These are phyloP conservation scores for Nomada fucata DNA, from an alignment of 2,888 invertebrate species.

Conservation along the genomic window DNA sequence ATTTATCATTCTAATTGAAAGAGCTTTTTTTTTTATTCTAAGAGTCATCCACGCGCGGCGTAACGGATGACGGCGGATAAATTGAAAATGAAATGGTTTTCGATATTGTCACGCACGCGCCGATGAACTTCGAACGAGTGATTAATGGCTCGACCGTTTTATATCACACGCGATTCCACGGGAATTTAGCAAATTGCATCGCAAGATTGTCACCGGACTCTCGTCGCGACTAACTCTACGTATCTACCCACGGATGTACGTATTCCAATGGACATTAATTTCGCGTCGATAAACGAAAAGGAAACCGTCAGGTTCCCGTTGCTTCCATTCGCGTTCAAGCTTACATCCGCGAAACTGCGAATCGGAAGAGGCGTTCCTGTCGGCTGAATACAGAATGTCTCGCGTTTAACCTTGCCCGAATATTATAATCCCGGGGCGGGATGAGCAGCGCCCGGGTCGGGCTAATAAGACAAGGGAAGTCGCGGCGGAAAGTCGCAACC, in stretches of 20 bases:
- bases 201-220: constrained; percentile 4
- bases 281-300: background rate
- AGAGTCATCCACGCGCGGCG: constrained; percentile 9
- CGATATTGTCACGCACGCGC: constrained; percentile 40
- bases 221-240: background rate
- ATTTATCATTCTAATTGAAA: constrained; percentile 35
- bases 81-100: constrained; percentile 53
- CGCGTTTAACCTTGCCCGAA: constrained; percentile 20
- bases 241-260: background rate
- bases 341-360: background rate
- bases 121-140: constrained; percentile 36
- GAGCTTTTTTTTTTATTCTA: constrained; percentile 16
- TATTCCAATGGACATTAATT: too few species aligned
- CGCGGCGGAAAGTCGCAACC: background rate
- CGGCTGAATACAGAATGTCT: background rate
- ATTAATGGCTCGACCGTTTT: constrained; percentile 29
- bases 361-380: background rate
- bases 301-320: background rate
- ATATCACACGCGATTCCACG: constrained; percentile 11
- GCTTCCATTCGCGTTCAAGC: background rate
- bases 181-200: constrained; percentile 23
- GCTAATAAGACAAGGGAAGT: background rate
- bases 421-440: constrained; percentile 33
- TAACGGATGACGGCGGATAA: constrained; percentile 35
- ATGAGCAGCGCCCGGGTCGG: background rate